Evolutionary conservation across 2,113 vertebrate genomes (phyloP), one percentile per base, ranked within the genome.

Genomic region (Hemibagrus wyckioides): DNA sequence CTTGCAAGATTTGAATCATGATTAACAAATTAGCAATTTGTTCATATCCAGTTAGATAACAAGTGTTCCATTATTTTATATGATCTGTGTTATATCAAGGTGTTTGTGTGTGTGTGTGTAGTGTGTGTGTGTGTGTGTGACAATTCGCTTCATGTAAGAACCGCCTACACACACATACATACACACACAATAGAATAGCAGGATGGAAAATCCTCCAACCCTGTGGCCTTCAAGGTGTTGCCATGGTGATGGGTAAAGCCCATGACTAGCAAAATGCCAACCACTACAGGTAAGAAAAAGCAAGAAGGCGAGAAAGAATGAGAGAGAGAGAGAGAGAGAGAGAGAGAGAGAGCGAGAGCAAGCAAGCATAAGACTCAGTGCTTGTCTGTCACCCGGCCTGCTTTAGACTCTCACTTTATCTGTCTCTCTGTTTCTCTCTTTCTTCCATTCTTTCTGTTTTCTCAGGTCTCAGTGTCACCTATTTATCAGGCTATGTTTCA

Each of bases 231-330:
- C 89, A 79, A 54, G 48, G 59, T 33, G 89, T 90, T 88, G 67
- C 89, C 87, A 90, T 88, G 86, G 89, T 75, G 75, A 90, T 76
- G 44, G 52, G 61, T 85, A 63, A 90, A 88, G 86, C 86, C 61
- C 86, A 83, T 88, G 80, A 21, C 84, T 76, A 75, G 61, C 84
- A 87, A 88, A 88, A 87, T 86, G 80, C 80, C 84, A 48, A 52
- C 73, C 81, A 80, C 81, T 77, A 41, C 59, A 71, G 23, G 63
- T 44, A 63, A 52, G 14, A 69, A 30, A 44, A 17, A 67, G 30
- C 25, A 25, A 57, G 33, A 57, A 25, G 57, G 50, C 25, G 54
- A 25, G 63, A 80, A 2, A 77, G 71, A n/a, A 6, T 33, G 41
- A 57, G 9, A 85, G 73, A 59, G 3, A 41, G 52, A 84, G 15